A percentile compares a stretch with the other conserved stretches of the same genome.
Conservation (phyloP, 1,140 invertebrate genomes). For the Pseudomyrmex dendroicus region DNA sequence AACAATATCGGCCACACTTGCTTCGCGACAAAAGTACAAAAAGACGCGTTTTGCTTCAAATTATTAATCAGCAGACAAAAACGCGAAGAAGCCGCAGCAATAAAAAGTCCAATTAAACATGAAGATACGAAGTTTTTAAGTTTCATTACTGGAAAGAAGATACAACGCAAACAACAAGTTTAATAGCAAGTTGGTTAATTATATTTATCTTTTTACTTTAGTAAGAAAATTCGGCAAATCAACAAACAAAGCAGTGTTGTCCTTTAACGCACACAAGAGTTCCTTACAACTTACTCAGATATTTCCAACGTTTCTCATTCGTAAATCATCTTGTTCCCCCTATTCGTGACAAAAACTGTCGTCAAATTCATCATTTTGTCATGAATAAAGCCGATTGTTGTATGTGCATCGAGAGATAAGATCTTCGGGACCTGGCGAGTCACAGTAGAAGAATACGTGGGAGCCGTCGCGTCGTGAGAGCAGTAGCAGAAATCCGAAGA, state of each 20-base stretch:
- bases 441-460: slow-evolving; percentile 29
- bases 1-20: slow-evolving; percentile 39
- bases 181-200: too few species aligned
- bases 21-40: neutral
- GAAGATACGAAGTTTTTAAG: neutral
- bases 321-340: neutral
- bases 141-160: neutral
- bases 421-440: slow-evolving; percentile 20
- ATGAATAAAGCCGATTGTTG: slow-evolving; percentile 29
- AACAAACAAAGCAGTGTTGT: too few species aligned
- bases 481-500: slow-evolving; percentile 52
- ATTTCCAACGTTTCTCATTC: neutral
- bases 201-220: neutral
- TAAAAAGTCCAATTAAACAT: neutral
- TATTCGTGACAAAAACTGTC: neutral
- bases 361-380: slow-evolving; percentile 23
- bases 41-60: neutral
- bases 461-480: slow-evolving; percentile 58
- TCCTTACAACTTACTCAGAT: neutral
- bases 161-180: too few species aligned
- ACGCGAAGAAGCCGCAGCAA: neutral
- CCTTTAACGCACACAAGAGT: too few species aligned
- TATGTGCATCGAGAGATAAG: too few species aligned
- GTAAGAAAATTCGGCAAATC: neutral
- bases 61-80: neutral